phyloP scores from a whole-genome alignment of 2,888 invertebrate species.

The Campopleginae sp. region DNA sequence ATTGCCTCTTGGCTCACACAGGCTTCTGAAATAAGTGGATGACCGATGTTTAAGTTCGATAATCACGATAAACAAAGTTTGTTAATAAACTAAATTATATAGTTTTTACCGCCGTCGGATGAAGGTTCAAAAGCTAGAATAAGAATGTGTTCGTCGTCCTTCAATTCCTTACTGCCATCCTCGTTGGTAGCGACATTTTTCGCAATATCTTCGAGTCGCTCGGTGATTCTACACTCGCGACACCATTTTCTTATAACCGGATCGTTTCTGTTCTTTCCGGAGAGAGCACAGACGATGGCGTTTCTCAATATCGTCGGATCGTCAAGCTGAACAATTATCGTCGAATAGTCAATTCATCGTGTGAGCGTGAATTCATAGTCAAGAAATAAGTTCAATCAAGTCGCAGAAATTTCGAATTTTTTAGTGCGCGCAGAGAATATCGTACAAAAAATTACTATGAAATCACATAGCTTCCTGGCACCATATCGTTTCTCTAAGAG shows the following conservation, averaged over 20 bases:
- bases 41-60: neutral
- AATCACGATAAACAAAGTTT: neutral
- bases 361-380: neutral
- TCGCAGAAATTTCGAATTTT: neutral
- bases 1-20: constrained; percentile 83
- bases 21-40: constrained; percentile 81
- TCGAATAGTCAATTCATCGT: neutral
- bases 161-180: constrained; percentile 58
- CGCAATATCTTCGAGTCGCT: constrained; percentile 83
- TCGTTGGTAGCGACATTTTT: constrained; percentile 71
- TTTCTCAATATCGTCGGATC: constrained; percentile 72
- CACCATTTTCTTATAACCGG: constrained; percentile 84
- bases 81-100: neutral
- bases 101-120: constrained; percentile 82
- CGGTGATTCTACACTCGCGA: constrained; percentile 82
- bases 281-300: constrained; percentile 79
- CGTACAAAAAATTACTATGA: no score
- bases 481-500: no score
- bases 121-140: constrained; percentile 76
- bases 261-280: constrained; percentile 84
- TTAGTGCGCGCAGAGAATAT: neutral
- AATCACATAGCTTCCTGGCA: no score
- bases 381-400: neutral
- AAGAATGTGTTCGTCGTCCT: constrained; percentile 74
- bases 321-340: constrained; percentile 71